These are phyloP conservation scores for Xylota segnis DNA, from an alignment of 2,888 invertebrate species.

Conservation along the genomic window DNA sequence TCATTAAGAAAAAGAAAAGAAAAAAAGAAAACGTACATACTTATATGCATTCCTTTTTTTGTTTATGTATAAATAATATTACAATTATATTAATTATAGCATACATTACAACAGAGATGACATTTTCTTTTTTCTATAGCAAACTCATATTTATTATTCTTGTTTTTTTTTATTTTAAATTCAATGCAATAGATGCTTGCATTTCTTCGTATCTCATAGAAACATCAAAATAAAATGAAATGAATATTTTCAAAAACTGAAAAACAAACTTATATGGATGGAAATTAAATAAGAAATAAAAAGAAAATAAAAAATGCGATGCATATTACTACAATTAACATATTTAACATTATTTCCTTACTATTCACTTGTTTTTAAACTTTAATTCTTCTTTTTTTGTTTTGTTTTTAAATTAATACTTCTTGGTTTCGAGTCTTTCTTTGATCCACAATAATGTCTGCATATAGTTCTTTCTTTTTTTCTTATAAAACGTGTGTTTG, in stretches of 20 bases:
- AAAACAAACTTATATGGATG: slow-evolving; percentile 59
- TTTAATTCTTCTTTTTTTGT: slow-evolving; percentile 59
- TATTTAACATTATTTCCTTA: slow-evolving; percentile 70
- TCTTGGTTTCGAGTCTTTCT: slow-evolving; percentile 84
- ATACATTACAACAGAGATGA: slow-evolving; percentile 73
- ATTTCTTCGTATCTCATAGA: slow-evolving; percentile 60
- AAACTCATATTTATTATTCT: slow-evolving; percentile 23
- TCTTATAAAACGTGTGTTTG: slow-evolving; percentile 64
- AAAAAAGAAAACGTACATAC: slow-evolving; percentile 63
- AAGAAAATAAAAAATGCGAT: slow-evolving; percentile 48
- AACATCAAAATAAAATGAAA: slow-evolving; percentile 60
- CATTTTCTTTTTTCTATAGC: slow-evolving; percentile 38
- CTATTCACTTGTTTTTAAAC: slow-evolving; percentile 50
- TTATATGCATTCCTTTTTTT: slow-evolving; percentile 53
- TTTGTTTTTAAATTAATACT: slow-evolving; percentile 82
- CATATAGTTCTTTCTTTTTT: slow-evolving; percentile 77
- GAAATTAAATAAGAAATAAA: slow-evolving; percentile 68
- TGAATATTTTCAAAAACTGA: slow-evolving; percentile 25
- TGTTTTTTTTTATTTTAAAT: slow-evolving; percentile 13
- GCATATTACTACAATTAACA: slow-evolving; percentile 67
- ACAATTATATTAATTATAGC: slow-evolving; percentile 68
- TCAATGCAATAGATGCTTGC: slow-evolving; percentile 47
- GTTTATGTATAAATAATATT: slow-evolving; percentile 72
- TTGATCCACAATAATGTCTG: slow-evolving; percentile 77
- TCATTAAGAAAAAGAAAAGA: slow-evolving; percentile 67